These are phyloP conservation scores for Aleiodes leptofemur DNA, from an alignment of 2,888 invertebrate genomes.

Conservation along the genomic window DNA sequence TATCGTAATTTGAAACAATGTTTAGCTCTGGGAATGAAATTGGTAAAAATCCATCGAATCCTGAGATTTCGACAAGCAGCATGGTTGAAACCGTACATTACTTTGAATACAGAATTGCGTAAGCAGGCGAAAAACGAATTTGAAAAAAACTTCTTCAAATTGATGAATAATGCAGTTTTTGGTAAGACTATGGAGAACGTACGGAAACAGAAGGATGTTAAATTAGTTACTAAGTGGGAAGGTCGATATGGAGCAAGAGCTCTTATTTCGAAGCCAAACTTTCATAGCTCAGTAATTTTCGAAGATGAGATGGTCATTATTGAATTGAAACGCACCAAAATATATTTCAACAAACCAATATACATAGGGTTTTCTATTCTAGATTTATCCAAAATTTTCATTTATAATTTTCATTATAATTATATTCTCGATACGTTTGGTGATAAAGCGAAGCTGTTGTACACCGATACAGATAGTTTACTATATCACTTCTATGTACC, in stretches of 20 bases:
- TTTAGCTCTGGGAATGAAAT: slow-evolving; percentile 54
- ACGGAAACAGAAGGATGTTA: slow-evolving; percentile 64
- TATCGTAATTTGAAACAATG: slow-evolving; percentile 66
- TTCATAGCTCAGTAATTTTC: slow-evolving; percentile 64
- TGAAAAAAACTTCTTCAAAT: slow-evolving; percentile 63
- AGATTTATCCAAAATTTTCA: slow-evolving; percentile 68
- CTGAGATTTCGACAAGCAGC: slow-evolving; percentile 64
- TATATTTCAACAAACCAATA: slow-evolving; percentile 69
- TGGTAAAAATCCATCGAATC: slow-evolving; percentile 60
- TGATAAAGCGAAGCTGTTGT: neutral
- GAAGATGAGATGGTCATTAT: slow-evolving; percentile 67
- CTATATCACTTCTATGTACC: slow-evolving; percentile 64
- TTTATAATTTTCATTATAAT: neutral
- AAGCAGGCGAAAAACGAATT: slow-evolving; percentile 65
- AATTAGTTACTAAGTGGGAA: slow-evolving; percentile 65
- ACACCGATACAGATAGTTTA: slow-evolving; percentile 59
- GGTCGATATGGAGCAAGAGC: slow-evolving; percentile 64
- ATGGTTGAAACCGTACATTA: slow-evolving; percentile 63
- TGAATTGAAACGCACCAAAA: slow-evolving; percentile 60
- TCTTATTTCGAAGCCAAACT: slow-evolving; percentile 64
- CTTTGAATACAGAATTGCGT: slow-evolving; percentile 65
- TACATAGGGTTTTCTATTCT: slow-evolving; percentile 66
- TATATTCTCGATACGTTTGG: neutral
- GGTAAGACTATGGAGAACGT: slow-evolving; percentile 69
- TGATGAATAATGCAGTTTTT: slow-evolving; percentile 37